These are phyloP conservation scores for Urosaurus nigricauda DNA, from an alignment of 2,797 vertebrate genomes.

Conservation along the genomic window DNA sequence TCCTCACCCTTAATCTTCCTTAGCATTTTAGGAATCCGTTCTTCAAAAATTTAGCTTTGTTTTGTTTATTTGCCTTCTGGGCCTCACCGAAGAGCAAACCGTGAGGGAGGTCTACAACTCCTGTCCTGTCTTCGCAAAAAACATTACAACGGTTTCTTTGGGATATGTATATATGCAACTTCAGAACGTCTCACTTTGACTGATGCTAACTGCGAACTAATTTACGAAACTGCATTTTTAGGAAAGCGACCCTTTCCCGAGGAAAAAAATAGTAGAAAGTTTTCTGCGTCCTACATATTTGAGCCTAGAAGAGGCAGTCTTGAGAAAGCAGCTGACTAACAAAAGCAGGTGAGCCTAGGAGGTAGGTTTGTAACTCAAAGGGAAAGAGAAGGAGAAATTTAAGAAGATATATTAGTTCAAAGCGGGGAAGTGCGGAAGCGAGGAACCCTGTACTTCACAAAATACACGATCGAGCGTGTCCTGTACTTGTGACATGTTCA, in stretches of 20 bases:
- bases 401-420: not conserved
- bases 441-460: not conserved
- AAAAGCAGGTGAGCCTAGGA: not conserved
- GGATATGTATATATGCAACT: not conserved
- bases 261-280: not conserved
- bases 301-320: not conserved
- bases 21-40: not conserved
- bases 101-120: not conserved
- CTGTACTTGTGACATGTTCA: no score
- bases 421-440: not conserved
- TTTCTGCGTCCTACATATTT: not conserved
- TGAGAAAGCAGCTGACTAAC: not conserved
- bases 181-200: not conserved
- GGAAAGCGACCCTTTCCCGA: not conserved
- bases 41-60: not conserved
- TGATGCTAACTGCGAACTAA: not conserved
- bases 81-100: not conserved
- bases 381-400: no score
- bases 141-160: not conserved
- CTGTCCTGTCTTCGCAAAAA: not conserved
- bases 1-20: not conserved
- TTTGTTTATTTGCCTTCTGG: no score
- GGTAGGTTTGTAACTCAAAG: not conserved
- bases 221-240: not conserved
- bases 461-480: no score